Conservation (phyloP, 2,888 invertebrate genomes). For the Elaeidobius kamerunicus region DNA sequence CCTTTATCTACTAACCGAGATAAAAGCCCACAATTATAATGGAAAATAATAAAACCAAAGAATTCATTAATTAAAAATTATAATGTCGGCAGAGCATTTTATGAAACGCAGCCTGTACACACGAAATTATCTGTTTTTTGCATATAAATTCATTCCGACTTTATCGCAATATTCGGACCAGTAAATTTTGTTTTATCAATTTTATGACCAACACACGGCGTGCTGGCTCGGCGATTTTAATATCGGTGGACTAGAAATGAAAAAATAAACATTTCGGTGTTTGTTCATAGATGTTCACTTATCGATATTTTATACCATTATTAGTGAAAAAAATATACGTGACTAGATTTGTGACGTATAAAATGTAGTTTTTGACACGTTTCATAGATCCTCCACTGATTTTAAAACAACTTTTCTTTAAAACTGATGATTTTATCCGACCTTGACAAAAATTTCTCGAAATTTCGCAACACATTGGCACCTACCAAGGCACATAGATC, state of each 20-base stretch:
- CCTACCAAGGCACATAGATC: too few species aligned
- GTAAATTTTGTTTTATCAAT: constrained; percentile 12
- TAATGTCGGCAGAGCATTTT: too few species aligned
- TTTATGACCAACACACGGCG: constrained; percentile 4
- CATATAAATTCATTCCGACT: background rate
- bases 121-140: background rate
- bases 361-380: too few species aligned
- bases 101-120: too few species aligned
- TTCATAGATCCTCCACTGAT: too few species aligned
- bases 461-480: background rate
- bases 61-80: background rate
- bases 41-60: background rate
- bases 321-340: background rate
- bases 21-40: constrained; percentile 8
- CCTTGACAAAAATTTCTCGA: background rate
- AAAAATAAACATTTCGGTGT: constrained; percentile 9
- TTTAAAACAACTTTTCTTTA: too few species aligned
- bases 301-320: constrained; percentile 1
- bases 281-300: background rate
- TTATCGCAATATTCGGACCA: constrained; percentile 5
- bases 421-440: too few species aligned
- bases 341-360: too few species aligned
- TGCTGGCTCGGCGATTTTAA: background rate
- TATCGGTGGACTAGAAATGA: constrained; percentile 1
- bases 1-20: constrained; percentile 22